Conservation (phyloP, 2,888 invertebrate species). For the Polyommatus icarus region DNA sequence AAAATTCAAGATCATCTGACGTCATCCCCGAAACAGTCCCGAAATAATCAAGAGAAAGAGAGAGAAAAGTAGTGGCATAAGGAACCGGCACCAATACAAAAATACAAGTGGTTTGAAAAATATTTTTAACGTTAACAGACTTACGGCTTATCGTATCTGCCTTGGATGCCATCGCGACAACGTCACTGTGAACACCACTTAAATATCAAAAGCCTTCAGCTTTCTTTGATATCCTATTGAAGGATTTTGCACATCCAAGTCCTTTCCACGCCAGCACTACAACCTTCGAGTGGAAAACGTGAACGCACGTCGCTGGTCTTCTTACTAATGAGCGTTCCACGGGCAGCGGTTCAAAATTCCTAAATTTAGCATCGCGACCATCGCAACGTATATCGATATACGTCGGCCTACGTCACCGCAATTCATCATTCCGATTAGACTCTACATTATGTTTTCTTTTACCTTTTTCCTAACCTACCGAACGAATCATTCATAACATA, state of each 20-base stretch:
- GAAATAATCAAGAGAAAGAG: conserved; percentile 16
- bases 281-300: conserved; percentile 48
- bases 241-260: conserved; percentile 25
- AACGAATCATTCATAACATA: neutral
- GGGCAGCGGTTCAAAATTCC: conserved; percentile 52
- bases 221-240: conserved; percentile 18
- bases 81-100: neutral
- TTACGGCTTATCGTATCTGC: conserved; percentile 61
- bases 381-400: conserved; percentile 34
- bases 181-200: conserved; percentile 48
- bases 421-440: conserved; percentile 28
- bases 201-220: conserved; percentile 33
- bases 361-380: conserved; percentile 64
- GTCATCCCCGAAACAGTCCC: conserved; percentile 35
- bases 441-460: neutral
- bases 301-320: conserved; percentile 56
- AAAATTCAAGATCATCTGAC: conserved; percentile 34
- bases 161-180: conserved; percentile 57
- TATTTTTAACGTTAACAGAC: conserved; percentile 43
- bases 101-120: conserved; percentile 6
- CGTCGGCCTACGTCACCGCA: conserved; percentile 26
- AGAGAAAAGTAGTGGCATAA: conserved; percentile 7
- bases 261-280: conserved; percentile 39
- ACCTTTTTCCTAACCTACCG: neutral
- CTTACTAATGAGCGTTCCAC: conserved; percentile 51